These are phyloP conservation scores for Papilio glaucus DNA, from an alignment of 1,140 invertebrate species.

Conservation along the genomic window DNA sequence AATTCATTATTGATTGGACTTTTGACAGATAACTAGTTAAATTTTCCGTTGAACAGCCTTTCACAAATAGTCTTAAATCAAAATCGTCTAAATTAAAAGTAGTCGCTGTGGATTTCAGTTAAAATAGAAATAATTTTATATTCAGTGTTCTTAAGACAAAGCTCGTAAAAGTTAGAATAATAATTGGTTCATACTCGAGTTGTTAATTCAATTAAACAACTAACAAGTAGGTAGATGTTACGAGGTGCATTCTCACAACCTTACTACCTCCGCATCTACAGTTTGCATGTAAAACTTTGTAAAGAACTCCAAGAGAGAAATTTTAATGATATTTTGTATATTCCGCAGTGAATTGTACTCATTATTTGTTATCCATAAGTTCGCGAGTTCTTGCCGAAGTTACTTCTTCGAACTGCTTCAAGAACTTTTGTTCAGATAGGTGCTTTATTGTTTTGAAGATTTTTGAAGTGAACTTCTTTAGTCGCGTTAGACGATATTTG, in stretches of 20 bases:
- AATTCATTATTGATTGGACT: no score
- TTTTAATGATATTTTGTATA: conserved; percentile 20
- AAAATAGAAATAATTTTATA: not conserved
- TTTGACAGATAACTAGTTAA: no score
- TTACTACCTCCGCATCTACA: not conserved
- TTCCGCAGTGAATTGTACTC: conserved; percentile 5
- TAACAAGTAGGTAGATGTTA: not conserved
- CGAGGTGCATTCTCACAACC: not conserved
- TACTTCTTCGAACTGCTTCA: not conserved
- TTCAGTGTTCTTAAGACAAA: not conserved
- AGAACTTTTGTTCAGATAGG: not conserved
- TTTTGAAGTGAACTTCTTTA: no score
- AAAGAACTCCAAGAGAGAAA: conserved; percentile 6
- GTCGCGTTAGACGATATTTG: no score
- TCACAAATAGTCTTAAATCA: no score
- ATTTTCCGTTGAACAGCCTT: no score
- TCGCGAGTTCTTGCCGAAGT: not conserved
- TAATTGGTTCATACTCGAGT: not conserved
- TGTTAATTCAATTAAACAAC: conserved; percentile 10
- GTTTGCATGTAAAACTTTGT: conserved; percentile 6
- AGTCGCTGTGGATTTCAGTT: not conserved
- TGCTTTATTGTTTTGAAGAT: not conserved
- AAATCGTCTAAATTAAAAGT: no score
- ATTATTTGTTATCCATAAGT: conserved; percentile 1
- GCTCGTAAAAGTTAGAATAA: not conserved